A percentile compares a stretch with the other conserved stretches of the same genome.
Evolutionary conservation across 2,888 invertebrate species (phyloP).

Genomic region (Nephrocerus scutellatus): DNA sequence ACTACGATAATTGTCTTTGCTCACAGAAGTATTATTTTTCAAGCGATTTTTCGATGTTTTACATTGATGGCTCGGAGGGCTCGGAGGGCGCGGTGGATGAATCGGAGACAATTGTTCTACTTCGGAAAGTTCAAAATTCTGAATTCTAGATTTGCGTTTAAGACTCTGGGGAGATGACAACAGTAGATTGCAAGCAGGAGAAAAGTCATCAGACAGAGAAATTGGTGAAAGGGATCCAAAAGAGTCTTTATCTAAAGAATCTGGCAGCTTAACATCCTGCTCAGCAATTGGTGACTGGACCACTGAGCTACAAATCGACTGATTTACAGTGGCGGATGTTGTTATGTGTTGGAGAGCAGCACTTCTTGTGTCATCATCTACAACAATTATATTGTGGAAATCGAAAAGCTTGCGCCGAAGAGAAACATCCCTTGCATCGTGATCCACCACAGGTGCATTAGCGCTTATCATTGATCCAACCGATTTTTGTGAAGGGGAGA

Average conservation of each 20-base stretch:
- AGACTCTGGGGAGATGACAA: too few relatives aligned
- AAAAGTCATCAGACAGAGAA: conserved; percentile 31
- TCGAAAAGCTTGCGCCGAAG: conserved; percentile 45
- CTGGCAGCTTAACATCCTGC: conserved; percentile 34
- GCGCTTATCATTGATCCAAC: too few relatives aligned
- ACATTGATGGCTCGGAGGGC: not conserved
- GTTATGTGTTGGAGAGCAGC: conserved; percentile 2
- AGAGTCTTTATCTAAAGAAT: conserved; percentile 37
- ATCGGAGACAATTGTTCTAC: conserved; percentile 33
- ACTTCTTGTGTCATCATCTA: conserved; percentile 22
- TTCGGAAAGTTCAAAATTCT: conserved; percentile 26
- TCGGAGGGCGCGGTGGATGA: conserved; percentile 24
- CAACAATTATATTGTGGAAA: conserved; percentile 32
- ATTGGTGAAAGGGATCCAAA: conserved; percentile 45
- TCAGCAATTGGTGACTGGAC: conserved; percentile 7
- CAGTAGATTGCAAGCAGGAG: too few relatives aligned
- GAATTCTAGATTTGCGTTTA: conserved; percentile 28
- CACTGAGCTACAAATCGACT: conserved; percentile 21
- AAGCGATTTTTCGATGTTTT: conserved; percentile 11
- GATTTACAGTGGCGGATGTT: not conserved
- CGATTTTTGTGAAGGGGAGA: conserved; percentile 13
- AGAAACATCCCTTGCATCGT: conserved; percentile 40
- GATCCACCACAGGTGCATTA: too few relatives aligned
- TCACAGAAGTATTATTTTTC: conserved; percentile 8
- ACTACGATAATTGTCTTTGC: conserved; percentile 18